Evolutionary conservation across 92 coral and sea anemone genomes (phyloP).

Genomic region (Umimayanthus chanpuru): DNA sequence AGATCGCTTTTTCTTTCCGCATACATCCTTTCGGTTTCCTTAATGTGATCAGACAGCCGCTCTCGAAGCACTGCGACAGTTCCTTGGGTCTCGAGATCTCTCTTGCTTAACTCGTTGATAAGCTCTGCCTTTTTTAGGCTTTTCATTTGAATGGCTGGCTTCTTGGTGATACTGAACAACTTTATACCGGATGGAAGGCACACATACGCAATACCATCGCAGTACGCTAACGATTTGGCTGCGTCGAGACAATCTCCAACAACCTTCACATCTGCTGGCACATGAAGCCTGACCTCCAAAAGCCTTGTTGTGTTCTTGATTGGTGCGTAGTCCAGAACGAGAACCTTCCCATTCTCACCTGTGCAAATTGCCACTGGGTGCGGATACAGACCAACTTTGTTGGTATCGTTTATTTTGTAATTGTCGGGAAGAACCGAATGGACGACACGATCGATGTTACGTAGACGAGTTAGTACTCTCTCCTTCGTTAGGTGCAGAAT

Average conservation of each 20-base stretch:
- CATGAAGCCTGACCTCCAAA: constrained; percentile 9
- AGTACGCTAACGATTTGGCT: constrained; percentile 36
- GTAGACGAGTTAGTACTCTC: constrained; percentile 10
- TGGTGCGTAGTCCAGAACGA: not conserved
- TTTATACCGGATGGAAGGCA: too few species aligned
- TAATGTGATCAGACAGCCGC: constrained; percentile 33
- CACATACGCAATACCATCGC: constrained; percentile 25
- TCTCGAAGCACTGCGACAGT: constrained; percentile 47
- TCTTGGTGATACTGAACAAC: too few species aligned
- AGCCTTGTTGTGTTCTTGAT: not conserved
- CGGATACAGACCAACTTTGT: constrained; percentile 19
- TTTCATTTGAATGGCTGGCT: too few species aligned
- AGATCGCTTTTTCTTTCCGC: constrained; percentile 27
- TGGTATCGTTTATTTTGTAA: constrained; percentile 10
- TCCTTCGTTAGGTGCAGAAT: constrained; percentile 47
- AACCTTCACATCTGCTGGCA: constrained; percentile 55
- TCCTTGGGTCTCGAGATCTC: constrained; percentile 41
- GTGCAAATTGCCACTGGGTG: constrained; percentile 37
- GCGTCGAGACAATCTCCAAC: constrained; percentile 50
- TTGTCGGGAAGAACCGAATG: constrained; percentile 20
- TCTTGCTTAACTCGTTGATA: constrained; percentile 28
- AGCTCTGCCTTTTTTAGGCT: constrained; percentile 41
- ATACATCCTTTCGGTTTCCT: constrained; percentile 26
- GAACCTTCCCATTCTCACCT: constrained; percentile 32
- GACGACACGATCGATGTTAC: not conserved